Base-by-base conservation (phyloP, 2,888 invertebrate species). In the Catocala nupta region DNA sequence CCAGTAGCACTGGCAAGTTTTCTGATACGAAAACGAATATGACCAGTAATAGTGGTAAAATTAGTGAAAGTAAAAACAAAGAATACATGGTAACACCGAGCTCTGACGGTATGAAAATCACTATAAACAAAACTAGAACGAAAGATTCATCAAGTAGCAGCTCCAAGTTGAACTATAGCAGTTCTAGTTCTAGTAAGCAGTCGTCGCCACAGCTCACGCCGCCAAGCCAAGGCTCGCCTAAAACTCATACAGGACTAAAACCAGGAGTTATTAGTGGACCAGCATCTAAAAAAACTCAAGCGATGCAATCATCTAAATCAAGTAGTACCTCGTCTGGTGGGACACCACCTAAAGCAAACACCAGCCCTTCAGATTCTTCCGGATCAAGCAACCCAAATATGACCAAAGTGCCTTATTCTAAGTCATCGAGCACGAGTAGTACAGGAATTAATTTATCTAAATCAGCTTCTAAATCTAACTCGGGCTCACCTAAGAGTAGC, bases 61-160 rank as follows among this genome's bases (percentile, higher is more conserved):
- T 88, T 36, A 88, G 80, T 65, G 91, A 94, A 70, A 95, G 90
- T 63, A 97, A 97, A 90, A 96, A 96, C 83, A 96, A 97, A 36
- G 98, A 98, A 81, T 98, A 98, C 81, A 97, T 97, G 96, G 97
- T 98, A 0, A 98, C 98, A 83, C 97, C 97, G 13, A 97, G 98
- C 83, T 96, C 96, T 12, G 98, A 98, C 77, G 98, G 98, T 5
- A 97, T 98, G 93, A 98, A 98, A 88, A 96, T 98, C 59, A 98
- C 98, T 3, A 98, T 98, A 34, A 98, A 98, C 82, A 98, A 98
- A 92, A 98, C 98, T 0, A 95, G 97, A 80, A 95, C 96, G 25
- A 97, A 97, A 83, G 97, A 97, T 62, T 95, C 95, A 0, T 95
- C 95, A 16, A 88, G 88, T 45, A 90, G 91, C 67, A 88, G 89